A percentile compares a stretch with the other conserved stretches of the same genome.
These are phyloP conservation scores for Percina caprodes DNA, from an alignment of 2,113 vertebrate genomes.

Conservation along the genomic window DNA sequence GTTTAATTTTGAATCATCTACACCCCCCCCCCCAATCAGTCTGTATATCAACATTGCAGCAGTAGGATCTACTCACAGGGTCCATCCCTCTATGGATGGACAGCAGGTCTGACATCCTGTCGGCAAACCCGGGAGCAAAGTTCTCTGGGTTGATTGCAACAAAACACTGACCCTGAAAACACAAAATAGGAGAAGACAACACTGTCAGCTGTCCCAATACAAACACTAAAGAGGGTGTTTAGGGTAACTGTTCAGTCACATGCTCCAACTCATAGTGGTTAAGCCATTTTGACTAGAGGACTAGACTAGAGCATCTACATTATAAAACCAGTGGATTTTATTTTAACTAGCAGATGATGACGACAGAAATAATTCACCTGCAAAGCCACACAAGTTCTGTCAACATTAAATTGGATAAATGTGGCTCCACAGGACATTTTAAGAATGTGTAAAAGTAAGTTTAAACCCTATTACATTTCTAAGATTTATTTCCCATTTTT, in stretches of 20 bases:
- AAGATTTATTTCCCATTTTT: background rate
- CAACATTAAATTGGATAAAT: background rate
- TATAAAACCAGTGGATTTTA: background rate
- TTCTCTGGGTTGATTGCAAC: conserved; percentile 83
- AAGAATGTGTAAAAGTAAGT: background rate
- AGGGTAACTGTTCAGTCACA: background rate
- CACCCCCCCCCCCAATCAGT: background rate
- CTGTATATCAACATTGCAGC: background rate
- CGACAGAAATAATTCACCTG: background rate
- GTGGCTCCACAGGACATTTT: background rate
- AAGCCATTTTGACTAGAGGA: background rate
- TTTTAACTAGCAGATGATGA: background rate
- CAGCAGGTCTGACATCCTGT: conserved; percentile 83
- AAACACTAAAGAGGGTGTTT: background rate
- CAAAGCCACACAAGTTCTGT: background rate
- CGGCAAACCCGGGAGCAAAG: conserved; percentile 82
- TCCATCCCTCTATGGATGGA: conserved; percentile 79
- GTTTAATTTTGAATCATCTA: background rate
- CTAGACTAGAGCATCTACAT: background rate
- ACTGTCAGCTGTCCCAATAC: background rate
- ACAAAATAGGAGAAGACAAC: background rate
- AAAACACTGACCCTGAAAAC: conserved; percentile 84
- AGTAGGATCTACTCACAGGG: conserved; percentile 69
- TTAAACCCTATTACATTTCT: background rate
- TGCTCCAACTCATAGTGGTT: background rate